These are phyloP conservation scores for Listrodromus nycthemerus DNA, from an alignment of 2,888 invertebrate species.

Conservation along the genomic window DNA sequence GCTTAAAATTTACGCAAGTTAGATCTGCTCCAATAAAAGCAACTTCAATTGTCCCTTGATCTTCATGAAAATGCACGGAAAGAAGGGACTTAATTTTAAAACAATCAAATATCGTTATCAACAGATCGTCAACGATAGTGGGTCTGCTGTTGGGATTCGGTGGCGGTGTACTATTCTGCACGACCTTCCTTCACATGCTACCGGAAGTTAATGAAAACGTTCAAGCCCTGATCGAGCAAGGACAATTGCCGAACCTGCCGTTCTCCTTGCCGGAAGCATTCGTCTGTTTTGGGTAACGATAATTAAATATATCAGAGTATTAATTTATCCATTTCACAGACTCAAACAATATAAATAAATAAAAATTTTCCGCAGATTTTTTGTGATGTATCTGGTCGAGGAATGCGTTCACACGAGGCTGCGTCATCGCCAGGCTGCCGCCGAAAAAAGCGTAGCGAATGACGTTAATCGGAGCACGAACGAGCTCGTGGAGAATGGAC, in stretches of 20 bases:
- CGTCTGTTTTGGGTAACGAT: slow-evolving; percentile 86
- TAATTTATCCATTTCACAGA: neutral
- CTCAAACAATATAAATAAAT: too few relatives aligned
- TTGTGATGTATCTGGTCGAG: slow-evolving; percentile 88
- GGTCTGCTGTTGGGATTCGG: slow-evolving; percentile 91
- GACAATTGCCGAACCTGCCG: slow-evolving; percentile 85
- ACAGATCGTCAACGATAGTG: slow-evolving; percentile 84
- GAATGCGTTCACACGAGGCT: slow-evolving; percentile 91
- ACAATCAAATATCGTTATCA: slow-evolving; percentile 6
- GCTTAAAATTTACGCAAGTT: too few relatives aligned
- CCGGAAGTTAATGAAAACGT: slow-evolving; percentile 92
- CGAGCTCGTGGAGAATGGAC: slow-evolving; percentile 80
- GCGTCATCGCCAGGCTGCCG: slow-evolving; percentile 73
- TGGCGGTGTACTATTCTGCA: slow-evolving; percentile 93
- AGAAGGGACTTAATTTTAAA: neutral
- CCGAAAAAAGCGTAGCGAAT: slow-evolving; percentile 58
- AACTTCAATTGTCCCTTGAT: too few relatives aligned
- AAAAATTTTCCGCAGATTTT: slow-evolving; percentile 77
- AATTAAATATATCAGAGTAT: neutral
- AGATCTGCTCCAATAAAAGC: neutral
- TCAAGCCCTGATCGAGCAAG: slow-evolving; percentile 85
- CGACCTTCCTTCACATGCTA: slow-evolving; percentile 92
- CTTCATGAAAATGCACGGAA: too few relatives aligned
- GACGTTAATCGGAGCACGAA: slow-evolving; percentile 79
- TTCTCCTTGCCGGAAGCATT: slow-evolving; percentile 90